Conservation (phyloP, 2,113 vertebrate species). For the crab-eating macaque (Macaca fascicularis) region DNA sequence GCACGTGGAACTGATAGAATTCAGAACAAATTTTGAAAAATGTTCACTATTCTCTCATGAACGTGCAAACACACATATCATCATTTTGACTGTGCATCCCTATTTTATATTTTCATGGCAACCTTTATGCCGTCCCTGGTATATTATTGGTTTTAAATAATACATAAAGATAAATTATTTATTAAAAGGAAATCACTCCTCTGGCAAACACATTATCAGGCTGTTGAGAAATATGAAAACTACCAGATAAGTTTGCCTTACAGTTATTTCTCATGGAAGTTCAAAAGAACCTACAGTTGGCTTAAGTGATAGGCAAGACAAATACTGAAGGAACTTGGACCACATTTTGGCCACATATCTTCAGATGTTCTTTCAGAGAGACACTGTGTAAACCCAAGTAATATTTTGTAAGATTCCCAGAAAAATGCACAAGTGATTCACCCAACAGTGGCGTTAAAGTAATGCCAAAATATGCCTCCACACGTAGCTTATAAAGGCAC, state of each 20-base stretch:
- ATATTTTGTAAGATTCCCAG: not conserved
- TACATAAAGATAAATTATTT: not conserved
- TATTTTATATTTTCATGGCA: not conserved
- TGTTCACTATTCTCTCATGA: not conserved
- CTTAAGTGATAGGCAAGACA: not conserved
- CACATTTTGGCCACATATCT: not conserved
- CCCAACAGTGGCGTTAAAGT: not conserved
- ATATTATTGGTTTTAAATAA: conserved; percentile 17
- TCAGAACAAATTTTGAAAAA: conserved; percentile 3
- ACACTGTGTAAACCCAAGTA: not conserved
- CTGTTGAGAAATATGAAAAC: not conserved
- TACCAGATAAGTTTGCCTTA: not conserved
- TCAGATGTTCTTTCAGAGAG: conserved; percentile 1
- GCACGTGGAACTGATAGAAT: not conserved
- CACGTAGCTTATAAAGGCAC: not conserved
- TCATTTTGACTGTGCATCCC: not conserved
- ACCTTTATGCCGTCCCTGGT: not conserved
- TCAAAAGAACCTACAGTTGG: not conserved
- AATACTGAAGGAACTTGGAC: not conserved
- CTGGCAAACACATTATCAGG: not conserved
- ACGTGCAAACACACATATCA: not conserved
- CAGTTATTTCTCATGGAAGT: not conserved
- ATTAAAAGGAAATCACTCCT: not conserved
- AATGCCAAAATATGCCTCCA: not conserved
- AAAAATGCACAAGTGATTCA: not conserved